Evolutionary conservation across 2,113 vertebrate species (phyloP).

Genomic region (Antennarius striatus): DNA sequence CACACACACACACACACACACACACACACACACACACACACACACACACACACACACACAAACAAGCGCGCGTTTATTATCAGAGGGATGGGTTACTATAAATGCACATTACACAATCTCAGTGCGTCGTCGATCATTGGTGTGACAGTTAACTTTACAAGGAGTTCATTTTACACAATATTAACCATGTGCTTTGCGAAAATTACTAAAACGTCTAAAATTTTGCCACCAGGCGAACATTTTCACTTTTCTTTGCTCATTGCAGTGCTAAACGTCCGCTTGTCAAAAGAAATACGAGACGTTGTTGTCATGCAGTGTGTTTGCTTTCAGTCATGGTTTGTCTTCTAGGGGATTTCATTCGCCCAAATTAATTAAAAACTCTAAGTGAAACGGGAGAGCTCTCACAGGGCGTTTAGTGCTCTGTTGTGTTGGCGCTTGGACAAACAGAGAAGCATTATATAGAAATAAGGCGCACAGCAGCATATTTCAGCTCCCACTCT

Average conservation of each 20-base stretch:
- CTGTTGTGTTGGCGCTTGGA: constrained; percentile 15
- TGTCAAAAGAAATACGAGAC: constrained; percentile 34
- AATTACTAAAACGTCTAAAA: neutral
- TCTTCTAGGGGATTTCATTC: constrained; percentile 18
- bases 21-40: too few relatives aligned
- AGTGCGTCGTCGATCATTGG: too few relatives aligned
- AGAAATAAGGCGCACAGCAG: constrained; percentile 22
- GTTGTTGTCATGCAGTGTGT: constrained; percentile 18
- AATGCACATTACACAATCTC: too few relatives aligned
- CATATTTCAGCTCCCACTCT: neutral
- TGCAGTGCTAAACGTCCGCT: neutral
- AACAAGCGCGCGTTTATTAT: too few relatives aligned
- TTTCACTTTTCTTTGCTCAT: constrained; percentile 1
- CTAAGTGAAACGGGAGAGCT: constrained; percentile 38
- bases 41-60: too few relatives aligned
- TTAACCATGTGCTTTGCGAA: neutral
- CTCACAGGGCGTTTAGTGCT: neutral
- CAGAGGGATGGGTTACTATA: too few relatives aligned
- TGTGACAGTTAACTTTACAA: too few relatives aligned
- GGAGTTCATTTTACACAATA: neutral
- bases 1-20: too few relatives aligned
- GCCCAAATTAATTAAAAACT: constrained; percentile 44
- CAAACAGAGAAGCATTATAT: constrained; percentile 27
- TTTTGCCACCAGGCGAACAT: neutral
- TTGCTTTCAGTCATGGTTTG: constrained; percentile 61